A percentile compares a stretch with the other conserved stretches of the same genome.
phyloP scores from a whole-genome alignment of 2,888 invertebrate genomes.

The Yponomeuta sedellus region DNA sequence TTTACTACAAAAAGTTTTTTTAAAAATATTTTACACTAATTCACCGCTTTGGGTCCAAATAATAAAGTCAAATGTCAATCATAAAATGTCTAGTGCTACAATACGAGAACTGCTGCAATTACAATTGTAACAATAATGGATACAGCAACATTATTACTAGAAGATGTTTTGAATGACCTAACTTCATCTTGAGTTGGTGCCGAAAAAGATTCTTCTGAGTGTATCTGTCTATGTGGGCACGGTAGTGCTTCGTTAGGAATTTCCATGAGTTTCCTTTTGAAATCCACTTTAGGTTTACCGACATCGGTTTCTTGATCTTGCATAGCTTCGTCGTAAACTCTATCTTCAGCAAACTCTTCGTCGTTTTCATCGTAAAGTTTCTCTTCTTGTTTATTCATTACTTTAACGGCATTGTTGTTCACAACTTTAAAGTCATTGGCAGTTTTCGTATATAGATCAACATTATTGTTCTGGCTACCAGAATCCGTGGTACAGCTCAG shows the following conservation, averaged over 20 bases:
- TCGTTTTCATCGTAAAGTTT: conserved; percentile 56
- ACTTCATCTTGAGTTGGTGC: conserved; percentile 69
- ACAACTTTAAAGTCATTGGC: conserved; percentile 38
- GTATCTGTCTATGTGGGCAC: conserved; percentile 54
- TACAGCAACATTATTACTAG: conserved; percentile 25
- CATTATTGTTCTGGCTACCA: conserved; percentile 37
- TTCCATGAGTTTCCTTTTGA: conserved; percentile 52
- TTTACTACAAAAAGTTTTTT: no score
- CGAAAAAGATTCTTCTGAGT: conserved; percentile 50
- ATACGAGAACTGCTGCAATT: neutral
- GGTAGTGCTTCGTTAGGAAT: conserved; percentile 58
- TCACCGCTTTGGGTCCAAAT: neutral
- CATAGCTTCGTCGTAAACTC: conserved; percentile 57
- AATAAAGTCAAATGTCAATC: neutral
- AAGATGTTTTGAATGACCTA: conserved; percentile 60
- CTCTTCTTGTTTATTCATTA: conserved; percentile 29
- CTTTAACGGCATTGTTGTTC: conserved; percentile 25
- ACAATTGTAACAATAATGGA: neutral
- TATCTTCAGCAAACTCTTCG: conserved; percentile 47
- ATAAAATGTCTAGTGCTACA: neutral
- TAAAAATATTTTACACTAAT: neutral
- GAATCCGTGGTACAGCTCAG: conserved; percentile 81
- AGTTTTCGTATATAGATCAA: conserved; percentile 26
- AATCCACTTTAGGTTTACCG: conserved; percentile 49
- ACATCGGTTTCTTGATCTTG: conserved; percentile 56